Evolutionary conservation across 2,888 invertebrate genomes (phyloP).

Genomic region (Camponotus fellah): DNA sequence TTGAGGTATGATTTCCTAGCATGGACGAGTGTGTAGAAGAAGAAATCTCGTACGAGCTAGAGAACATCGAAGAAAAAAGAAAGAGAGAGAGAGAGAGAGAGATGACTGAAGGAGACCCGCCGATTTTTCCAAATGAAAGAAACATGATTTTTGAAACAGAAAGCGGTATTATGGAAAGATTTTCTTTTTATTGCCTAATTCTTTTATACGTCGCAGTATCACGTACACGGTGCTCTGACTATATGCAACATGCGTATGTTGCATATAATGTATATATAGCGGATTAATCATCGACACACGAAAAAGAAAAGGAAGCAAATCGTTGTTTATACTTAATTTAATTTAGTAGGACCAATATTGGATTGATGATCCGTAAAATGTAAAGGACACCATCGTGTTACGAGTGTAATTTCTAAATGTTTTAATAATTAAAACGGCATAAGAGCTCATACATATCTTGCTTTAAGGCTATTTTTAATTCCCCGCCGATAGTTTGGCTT

Average conservation of each 20-base stretch:
- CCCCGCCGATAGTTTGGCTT: neutral
- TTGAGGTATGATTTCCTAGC: conserved; percentile 59
- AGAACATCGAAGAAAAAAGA: conserved; percentile 9
- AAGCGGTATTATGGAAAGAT: neutral
- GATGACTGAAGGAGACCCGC: neutral
- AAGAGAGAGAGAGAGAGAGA: neutral
- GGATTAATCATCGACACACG: conserved; percentile 68
- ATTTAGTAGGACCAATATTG: conserved; percentile 78
- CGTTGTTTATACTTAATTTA: conserved; percentile 81
- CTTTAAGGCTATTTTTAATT: neutral
- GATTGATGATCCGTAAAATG: conserved; percentile 75
- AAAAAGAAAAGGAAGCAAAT: conserved; percentile 57
- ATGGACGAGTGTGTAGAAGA: conserved; percentile 7
- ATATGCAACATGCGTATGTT: conserved; percentile 60
- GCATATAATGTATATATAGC: conserved; percentile 74
- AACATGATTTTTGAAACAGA: neutral
- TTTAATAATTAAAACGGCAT: conserved; percentile 82
- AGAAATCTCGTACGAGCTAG: neutral
- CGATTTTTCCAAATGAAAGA: neutral
- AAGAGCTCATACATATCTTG: conserved; percentile 36
- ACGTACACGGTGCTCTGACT: conserved; percentile 55
- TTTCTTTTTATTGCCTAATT: conserved; percentile 31
- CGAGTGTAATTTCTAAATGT: conserved; percentile 84
- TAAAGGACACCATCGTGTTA: conserved; percentile 75
- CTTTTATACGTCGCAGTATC: conserved; percentile 64